Base-by-base conservation (phyloP, 2,888 invertebrate species). In the Shargacucullia verbasci region DNA sequence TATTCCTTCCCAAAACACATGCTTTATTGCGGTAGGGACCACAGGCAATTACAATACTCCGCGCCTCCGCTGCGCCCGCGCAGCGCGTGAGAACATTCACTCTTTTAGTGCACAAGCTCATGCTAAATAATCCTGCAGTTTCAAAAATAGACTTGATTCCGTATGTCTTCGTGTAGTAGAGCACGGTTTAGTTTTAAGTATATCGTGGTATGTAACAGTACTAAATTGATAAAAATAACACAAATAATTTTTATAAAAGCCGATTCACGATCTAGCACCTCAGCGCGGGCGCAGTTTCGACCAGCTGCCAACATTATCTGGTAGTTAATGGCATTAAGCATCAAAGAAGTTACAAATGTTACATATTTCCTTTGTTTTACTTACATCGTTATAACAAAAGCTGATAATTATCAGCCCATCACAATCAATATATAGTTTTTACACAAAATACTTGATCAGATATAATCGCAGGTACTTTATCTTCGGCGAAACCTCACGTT, bases 21-120 rank as follows among this genome's bases (percentile, higher is more conserved):
- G 80, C 75, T 86, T 85, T 85, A 84, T 83, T 78, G 77, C 72
- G 70, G 74, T 79, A 59, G 59, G 41, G 69, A 68, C 73, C 80
- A 71, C 80, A 77, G 80, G 82, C 85, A 85, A 85, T 87, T 87
- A 86, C 81, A 86, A 80, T 77, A 78, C 75, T 65, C 74, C 78
- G 69, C 72, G 67, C 70, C 60, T 65, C 62, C 70, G 43, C 49
- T 54, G 64, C 63, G 68, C 48, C 54, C 58, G 70, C 60, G 70
- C 67, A 53, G 60, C 66, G 82, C 84, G 84, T 83, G 86, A 85
- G 83, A 83, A 80, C 68, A 73, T 74, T 73, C 79, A 76, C 77
- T 74, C 70, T 67, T 75, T 78, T 72, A 76, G 63, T 71, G 78
- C 70, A 47, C 73, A 20, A 13, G 27, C 45, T 35, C 44, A 38